Base-by-base conservation (phyloP, 2,797 vertebrate genomes). In the Columba guinea region DNA sequence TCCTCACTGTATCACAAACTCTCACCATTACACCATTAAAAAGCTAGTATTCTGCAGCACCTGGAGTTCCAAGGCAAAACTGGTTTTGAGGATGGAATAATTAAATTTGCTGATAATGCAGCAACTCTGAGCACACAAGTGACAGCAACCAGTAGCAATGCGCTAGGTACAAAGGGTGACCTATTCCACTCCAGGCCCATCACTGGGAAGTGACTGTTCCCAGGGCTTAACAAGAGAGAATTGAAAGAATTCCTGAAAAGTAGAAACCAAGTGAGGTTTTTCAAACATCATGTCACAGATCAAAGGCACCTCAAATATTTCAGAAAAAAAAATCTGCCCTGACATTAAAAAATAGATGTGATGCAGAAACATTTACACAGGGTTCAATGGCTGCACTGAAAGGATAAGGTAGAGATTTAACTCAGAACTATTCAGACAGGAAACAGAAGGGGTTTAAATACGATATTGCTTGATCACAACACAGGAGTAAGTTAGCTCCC, bases 381-480 rank as follows among this genome's bases (percentile, higher is more conserved):
- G 13, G 24, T 67, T 82, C 14, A 2, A 55, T 9, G 23, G 49
- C 52, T 76, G 39, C 46, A 39, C 15, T 81, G 69, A 77, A 91
- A 89, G 49, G 60, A 68, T 14, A 55, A 51, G 11, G 24, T 26
- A 83, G 35, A 73, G 37, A 80, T 87, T 78, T 41, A 59, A 87
- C 26, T 46, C 6, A 1, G 34, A 83, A 77, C 26, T 35, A 44
- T 26, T 21, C 26, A 35, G 3, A 5, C 0, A 0, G 51, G 46
- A 71, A 89, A 71, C 32, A 71, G 92, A 87, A 93, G 10, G 19
- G 11, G 3, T 27, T 85, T 77, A 83, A 53, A 87, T 53, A 34
- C 35, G 65, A 49, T n/a, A 68, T 16, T 76, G 7, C 23, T 82
- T 79, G 23, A 65, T 65, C 32, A 79, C 32, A 79, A 64, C 48